These are phyloP conservation scores for Homalodisca vitripennis DNA, from an alignment of 1,140 invertebrate genomes.

Conservation along the genomic window DNA sequence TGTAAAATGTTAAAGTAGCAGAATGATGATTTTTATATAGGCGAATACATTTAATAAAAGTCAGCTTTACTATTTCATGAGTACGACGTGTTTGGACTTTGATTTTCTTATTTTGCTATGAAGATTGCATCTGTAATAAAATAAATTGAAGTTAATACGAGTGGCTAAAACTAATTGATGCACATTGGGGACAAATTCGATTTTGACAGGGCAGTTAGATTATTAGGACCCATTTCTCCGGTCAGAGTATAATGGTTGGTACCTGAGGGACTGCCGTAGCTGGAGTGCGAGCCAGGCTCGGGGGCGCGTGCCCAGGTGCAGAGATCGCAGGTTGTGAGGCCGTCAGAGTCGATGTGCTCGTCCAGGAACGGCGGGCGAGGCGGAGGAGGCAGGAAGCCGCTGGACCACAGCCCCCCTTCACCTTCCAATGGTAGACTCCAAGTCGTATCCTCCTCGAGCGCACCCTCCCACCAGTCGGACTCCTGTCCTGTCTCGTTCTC, in stretches of 20 bases:
- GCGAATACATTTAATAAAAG: no score
- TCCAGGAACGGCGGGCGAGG: conserved; percentile 60
- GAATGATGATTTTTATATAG: no score
- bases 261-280: conserved; percentile 8
- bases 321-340: conserved; percentile 68
- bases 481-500: conserved; percentile 44
- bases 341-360: conserved; percentile 58
- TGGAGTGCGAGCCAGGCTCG: conserved; percentile 42
- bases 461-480: conserved; percentile 58
- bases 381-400: conserved; percentile 65
- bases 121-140: no score
- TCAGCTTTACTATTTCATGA: no score
- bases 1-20: no score
- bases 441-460: conserved; percentile 58
- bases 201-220: background rate
- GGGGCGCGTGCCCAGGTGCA: conserved; percentile 64
- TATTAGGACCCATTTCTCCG: background rate
- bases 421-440: conserved; percentile 57
- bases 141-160: no score
- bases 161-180: no score
- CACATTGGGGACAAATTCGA: background rate
- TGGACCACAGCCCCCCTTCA: conserved; percentile 62
- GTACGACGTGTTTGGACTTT: no score
- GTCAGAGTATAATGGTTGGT: background rate
- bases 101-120: no score